phyloP scores from a whole-genome alignment of 2,888 invertebrate species.

The Phyto melanocephala region DNA sequence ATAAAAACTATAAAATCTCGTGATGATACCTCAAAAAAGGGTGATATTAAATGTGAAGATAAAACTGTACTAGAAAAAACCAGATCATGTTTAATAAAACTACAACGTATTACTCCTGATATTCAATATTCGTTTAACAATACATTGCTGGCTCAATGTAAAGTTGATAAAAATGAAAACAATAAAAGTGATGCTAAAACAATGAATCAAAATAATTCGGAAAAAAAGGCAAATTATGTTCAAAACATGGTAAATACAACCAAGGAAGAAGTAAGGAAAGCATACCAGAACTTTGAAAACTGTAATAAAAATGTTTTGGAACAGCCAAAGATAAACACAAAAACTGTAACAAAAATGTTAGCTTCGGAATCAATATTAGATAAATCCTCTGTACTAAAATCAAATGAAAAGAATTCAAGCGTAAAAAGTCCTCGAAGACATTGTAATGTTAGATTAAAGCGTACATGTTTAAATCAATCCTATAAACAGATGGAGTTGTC shows the following conservation, averaged over 20 bases:
- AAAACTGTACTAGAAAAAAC: neutral
- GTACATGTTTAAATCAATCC: neutral
- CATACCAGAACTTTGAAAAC: neutral
- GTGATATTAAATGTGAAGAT: neutral
- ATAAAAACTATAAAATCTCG: neutral
- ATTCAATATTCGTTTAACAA: neutral
- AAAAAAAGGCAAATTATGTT: too few species aligned
- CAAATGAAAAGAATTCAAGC: neutral
- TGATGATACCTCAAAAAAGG: neutral
- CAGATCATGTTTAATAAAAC: constrained; percentile 18
- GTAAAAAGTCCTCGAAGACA: neutral
- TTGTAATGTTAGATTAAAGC: neutral
- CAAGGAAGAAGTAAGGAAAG: too few species aligned
- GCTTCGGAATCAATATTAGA: neutral
- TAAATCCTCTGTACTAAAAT: too few species aligned
- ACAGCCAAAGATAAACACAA: too few species aligned
- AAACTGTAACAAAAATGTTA: neutral
- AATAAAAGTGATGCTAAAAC: neutral
- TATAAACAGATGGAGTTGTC: neutral
- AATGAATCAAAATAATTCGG: too few species aligned
- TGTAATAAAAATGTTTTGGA: too few species aligned
- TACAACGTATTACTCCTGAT: neutral
- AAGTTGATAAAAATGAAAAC: neutral
- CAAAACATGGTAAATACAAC: too few species aligned
- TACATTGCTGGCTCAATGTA: constrained; percentile 51